These are phyloP conservation scores for Darevskia mixta DNA, from an alignment of 2,797 vertebrate species.

Conservation along the genomic window DNA sequence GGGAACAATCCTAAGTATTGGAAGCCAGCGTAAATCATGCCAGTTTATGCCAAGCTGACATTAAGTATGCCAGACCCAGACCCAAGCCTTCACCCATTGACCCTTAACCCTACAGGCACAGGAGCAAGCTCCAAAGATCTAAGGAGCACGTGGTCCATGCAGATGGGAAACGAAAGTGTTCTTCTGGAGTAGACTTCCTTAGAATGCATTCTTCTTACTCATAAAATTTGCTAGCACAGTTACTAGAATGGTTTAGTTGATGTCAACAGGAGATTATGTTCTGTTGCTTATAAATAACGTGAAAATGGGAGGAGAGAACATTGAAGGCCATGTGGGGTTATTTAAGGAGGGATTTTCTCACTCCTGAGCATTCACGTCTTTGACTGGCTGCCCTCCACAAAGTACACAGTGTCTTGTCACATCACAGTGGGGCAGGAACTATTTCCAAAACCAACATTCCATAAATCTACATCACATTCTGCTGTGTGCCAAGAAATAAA, in stretches of 20 bases:
- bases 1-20: too few species aligned
- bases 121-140: too few species aligned
- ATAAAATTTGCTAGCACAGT: slow-evolving; percentile 29
- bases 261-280: slow-evolving; percentile 38
- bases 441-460: slow-evolving; percentile 63
- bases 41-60: too few species aligned
- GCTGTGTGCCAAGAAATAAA: slow-evolving; percentile 28
- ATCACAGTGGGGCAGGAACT: slow-evolving; percentile 27
- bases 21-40: too few species aligned
- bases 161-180: neutral
- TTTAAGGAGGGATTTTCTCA: slow-evolving; percentile 50
- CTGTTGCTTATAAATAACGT: slow-evolving; percentile 38
- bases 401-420: slow-evolving; percentile 21
- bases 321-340: slow-evolving; percentile 16
- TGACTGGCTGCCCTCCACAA: slow-evolving; percentile 26
- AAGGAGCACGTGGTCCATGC: neutral
- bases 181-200: neutral
- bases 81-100: too few species aligned
- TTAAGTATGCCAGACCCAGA: too few species aligned
- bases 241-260: slow-evolving; percentile 50
- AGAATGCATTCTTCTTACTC: slow-evolving; percentile 17
- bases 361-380: slow-evolving; percentile 15
- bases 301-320: neutral
- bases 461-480: slow-evolving; percentile 33
- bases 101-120: too few species aligned